Percentiles rank a stretch among this genome's conserved stretches.
Conservation (phyloP, 2,113 vertebrate genomes). For the Pandion haliaetus region DNA sequence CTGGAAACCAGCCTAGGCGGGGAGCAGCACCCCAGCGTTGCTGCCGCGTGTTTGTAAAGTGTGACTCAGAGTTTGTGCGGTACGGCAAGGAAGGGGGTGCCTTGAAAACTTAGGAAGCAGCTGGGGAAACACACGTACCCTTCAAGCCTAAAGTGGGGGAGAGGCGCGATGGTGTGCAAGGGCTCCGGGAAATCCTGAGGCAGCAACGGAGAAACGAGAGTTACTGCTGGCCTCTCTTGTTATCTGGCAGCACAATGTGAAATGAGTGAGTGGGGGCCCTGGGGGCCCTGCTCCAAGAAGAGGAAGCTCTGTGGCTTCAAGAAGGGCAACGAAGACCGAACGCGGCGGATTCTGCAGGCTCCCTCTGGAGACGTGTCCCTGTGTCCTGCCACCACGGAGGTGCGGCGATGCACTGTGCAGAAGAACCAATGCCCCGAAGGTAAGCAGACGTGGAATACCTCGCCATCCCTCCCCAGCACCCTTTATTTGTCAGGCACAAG, state of each 20-base stretch:
- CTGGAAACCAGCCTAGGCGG: background rate
- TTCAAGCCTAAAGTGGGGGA: background rate
- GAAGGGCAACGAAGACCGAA: constrained; percentile 86
- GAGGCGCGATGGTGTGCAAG: background rate
- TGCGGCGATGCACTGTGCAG: constrained; percentile 81
- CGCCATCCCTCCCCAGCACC: background rate
- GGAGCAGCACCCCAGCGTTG: background rate
- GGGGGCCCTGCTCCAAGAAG: constrained; percentile 92
- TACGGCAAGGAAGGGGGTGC: background rate
- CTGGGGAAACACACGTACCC: background rate
- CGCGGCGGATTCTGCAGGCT: constrained; percentile 77
- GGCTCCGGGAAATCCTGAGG: background rate
- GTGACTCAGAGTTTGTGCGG: background rate
- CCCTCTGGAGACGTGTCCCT: constrained; percentile 70
- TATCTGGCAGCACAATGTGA: constrained; percentile 84
- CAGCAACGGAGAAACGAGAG: fast-evolving
- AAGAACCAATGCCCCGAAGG: constrained; percentile 86
- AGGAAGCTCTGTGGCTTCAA: constrained; percentile 94
- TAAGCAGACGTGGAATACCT: background rate
- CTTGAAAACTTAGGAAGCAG: background rate
- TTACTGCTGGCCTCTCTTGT: background rate
- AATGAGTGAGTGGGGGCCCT: constrained; percentile 90
- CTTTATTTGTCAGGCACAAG: background rate
- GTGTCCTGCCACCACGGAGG: constrained; percentile 83
- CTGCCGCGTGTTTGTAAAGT: background rate